Conservation (phyloP, 1,140 invertebrate genomes). For the Parapsyche elsis region DNA sequence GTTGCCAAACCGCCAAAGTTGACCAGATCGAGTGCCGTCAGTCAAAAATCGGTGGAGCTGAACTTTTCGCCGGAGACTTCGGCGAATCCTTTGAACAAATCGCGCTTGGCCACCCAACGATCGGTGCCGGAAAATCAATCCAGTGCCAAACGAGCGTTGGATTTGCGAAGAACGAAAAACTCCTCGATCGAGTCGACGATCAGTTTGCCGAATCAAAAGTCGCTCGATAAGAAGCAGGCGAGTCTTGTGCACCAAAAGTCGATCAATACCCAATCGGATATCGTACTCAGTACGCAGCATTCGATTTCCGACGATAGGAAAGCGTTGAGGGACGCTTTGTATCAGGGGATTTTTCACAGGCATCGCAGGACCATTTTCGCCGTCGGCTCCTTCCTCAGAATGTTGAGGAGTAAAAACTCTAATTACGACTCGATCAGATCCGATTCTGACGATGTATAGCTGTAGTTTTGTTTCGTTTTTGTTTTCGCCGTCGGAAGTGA, state of each 20-base stretch:
- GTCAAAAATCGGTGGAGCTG: conserved; percentile 70
- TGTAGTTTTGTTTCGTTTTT: conserved; percentile 49
- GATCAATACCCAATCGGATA: conserved; percentile 65
- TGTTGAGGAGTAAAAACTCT: conserved; percentile 82
- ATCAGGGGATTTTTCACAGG: conserved; percentile 83
- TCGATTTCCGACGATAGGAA: conserved; percentile 77
- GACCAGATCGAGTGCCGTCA: conserved; percentile 68
- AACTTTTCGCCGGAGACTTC: conserved; percentile 61
- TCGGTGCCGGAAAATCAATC: conserved; percentile 64
- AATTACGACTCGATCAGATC: conserved; percentile 81
- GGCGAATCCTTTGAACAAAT: conserved; percentile 63
- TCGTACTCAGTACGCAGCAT: conserved; percentile 66
- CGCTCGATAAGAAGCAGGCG: conserved; percentile 66
- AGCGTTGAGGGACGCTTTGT: conserved; percentile 79
- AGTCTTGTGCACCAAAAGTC: conserved; percentile 65
- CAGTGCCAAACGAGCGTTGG: conserved; percentile 63
- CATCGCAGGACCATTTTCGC: conserved; percentile 83
- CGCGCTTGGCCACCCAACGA: conserved; percentile 63
- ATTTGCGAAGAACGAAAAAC: conserved; percentile 65
- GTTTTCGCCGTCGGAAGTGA: background rate
- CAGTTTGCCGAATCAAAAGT: conserved; percentile 67
- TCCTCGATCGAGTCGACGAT: conserved; percentile 67
- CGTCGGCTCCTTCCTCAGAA: conserved; percentile 81
- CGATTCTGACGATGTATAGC: conserved; percentile 68
- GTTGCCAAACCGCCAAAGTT: conserved; percentile 59